A percentile compares a stretch with the other conserved stretches of the same genome.
phyloP scores from a whole-genome alignment of 2,113 vertebrate genomes.

The Bombycilla garrulus region DNA sequence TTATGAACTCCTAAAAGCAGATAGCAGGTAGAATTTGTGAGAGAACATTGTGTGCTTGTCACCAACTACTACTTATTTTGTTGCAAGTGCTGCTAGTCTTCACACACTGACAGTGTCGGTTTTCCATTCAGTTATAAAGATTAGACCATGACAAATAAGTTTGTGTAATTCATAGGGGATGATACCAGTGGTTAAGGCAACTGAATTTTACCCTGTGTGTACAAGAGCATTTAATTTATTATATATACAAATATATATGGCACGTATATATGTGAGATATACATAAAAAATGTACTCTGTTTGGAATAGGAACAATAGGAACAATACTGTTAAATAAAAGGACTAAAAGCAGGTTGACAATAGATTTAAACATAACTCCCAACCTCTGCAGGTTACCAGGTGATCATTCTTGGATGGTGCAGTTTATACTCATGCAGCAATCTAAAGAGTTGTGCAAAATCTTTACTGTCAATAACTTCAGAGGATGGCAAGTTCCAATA shows the following conservation, averaged over 20 bases:
- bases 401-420: fast-evolving
- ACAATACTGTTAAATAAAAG: not conserved
- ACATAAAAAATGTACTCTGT: not conserved
- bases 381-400: not conserved
- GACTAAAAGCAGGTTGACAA: not conserved
- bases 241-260: not conserved
- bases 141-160: not conserved
- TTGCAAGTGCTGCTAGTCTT: not conserved
- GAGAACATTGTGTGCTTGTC: not conserved
- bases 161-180: not conserved
- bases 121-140: not conserved
- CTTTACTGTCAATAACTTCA: not conserved
- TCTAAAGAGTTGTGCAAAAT: not conserved
- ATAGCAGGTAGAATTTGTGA: not conserved
- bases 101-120: not conserved
- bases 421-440: not conserved
- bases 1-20: not conserved
- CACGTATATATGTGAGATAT: not conserved
- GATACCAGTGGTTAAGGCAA: not conserved
- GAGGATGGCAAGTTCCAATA: not conserved
- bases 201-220: not conserved
- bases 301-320: not conserved
- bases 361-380: not conserved
- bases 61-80: not conserved
- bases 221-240: not conserved